Evolutionary conservation across 2,888 invertebrate species (phyloP), one percentile per base, ranked within the genome.

Genomic region (Masnerella sp.): DNA sequence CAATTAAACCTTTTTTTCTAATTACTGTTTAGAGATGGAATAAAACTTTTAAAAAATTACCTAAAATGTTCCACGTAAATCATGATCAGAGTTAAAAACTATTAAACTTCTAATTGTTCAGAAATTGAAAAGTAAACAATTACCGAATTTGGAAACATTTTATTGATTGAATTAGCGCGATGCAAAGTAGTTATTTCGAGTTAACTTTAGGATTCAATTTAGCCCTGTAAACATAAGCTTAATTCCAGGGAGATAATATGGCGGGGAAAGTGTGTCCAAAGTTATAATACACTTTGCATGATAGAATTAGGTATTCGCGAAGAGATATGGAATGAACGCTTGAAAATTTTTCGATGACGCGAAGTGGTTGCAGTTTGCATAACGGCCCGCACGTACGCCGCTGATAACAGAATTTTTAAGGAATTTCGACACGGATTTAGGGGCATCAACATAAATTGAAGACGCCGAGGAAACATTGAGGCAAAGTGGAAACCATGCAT

Each of bases 261-360:
- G 0, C 9, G 12, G 12, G 12, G 14, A 49, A 51, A 49, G 17
- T 61, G 18, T 47, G 43, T 62, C 11, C 12, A 28, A 45, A 54
- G 38, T 51, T 65, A 30, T 45, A 54, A 65, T 45, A 54, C 47
- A 25, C 47, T 47, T 65, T 62, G 49, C 42, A 54, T 45, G 54
- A 54, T 47, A 38, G 54, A 65, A 65, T 65, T 65, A 65, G 45
- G 64, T 54, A 54, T 65, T 65, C 36, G 38, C 18, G 45, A 34
- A 47, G 64, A 54, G 43, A 47, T 62, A 62, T 52, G 52, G 36
- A 62, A 52, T 51, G 25, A 51, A 62, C 17, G 40, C 25, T 30
- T 28, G 1, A 8, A 61, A 47, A 51, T 17, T 42, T 51, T 22
- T 62, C 40, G 51, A 45, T 61, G 61, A 49, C 49, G 32, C 30